Evolutionary conservation across 2,888 invertebrate species (phyloP).

Genomic region (Caenorhabditis japonica): DNA sequence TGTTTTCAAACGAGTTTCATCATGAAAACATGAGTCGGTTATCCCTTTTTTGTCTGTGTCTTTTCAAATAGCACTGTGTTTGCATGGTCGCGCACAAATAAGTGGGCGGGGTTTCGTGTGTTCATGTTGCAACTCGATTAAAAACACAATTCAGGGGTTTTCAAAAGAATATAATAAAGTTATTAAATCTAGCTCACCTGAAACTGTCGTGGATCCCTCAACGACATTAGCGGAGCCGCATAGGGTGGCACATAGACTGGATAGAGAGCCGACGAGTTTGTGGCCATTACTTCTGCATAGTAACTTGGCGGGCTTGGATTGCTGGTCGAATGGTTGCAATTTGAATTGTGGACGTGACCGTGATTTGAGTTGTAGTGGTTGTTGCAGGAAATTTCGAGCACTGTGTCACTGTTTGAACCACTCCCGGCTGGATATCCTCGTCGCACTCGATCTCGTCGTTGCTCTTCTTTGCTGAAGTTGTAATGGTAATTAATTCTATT

Average conservation of each 20-base stretch:
- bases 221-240: constrained; percentile 50
- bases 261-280: constrained; percentile 54
- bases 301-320: constrained; percentile 49
- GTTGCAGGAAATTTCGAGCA: constrained; percentile 23
- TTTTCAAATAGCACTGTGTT: too few species aligned
- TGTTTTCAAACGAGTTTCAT: too few species aligned
- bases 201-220: constrained; percentile 59
- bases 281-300: constrained; percentile 56
- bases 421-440: constrained; percentile 13
- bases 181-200: constrained; percentile 12
- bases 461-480: constrained; percentile 26
- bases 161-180: too few species aligned
- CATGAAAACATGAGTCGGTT: too few species aligned
- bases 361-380: constrained; percentile 8
- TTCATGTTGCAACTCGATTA: too few species aligned
- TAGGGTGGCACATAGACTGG: constrained; percentile 63
- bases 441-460: constrained; percentile 38
- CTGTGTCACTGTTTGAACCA: constrained; percentile 23
- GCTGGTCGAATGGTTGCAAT: constrained; percentile 5
- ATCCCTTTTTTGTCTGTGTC: too few species aligned
- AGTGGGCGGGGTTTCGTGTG: too few species aligned
- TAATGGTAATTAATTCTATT: too few species aligned
- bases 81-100: too few species aligned
- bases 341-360: not conserved
- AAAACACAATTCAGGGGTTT: too few species aligned